Evolutionary conservation across 1,140 invertebrate genomes (phyloP).

Genomic region (Bombyx mandarina): DNA sequence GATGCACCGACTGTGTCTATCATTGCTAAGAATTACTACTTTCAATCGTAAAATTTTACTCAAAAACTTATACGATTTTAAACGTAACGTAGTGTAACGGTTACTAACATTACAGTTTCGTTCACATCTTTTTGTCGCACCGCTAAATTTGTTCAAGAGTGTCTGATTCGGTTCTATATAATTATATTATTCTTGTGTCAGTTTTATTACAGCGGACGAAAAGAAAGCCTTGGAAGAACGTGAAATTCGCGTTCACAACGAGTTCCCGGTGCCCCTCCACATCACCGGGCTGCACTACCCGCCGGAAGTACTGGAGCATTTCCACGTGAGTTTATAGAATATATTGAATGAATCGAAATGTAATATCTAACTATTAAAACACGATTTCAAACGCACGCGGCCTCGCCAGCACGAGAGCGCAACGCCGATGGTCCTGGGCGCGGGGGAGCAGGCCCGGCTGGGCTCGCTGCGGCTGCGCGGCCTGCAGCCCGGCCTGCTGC

Average conservation of each 20-base stretch:
- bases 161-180: background rate
- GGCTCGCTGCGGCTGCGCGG: constrained; percentile 8
- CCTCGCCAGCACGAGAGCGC: constrained; percentile 13
- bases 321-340: constrained; percentile 21
- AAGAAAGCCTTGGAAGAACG: constrained; percentile 11
- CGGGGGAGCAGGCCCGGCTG: constrained; percentile 12
- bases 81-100: too few relatives aligned
- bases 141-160: background rate
- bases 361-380: background rate
- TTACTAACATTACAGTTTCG: too few relatives aligned
- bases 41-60: too few relatives aligned
- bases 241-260: constrained; percentile 29
- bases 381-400: background rate
- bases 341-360: too few relatives aligned
- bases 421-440: constrained; percentile 14
- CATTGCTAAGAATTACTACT: too few relatives aligned
- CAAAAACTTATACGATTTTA: too few relatives aligned
- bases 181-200: too few relatives aligned
- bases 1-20: background rate
- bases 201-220: constrained; percentile 25
- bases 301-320: constrained; percentile 20
- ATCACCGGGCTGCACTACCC: constrained; percentile 18
- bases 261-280: constrained; percentile 26
- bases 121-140: too few relatives aligned
- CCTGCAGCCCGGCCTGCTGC: constrained; percentile 9